Base-by-base conservation (phyloP, 2,113 vertebrate genomes). In the Benitochromis conjunctus region DNA sequence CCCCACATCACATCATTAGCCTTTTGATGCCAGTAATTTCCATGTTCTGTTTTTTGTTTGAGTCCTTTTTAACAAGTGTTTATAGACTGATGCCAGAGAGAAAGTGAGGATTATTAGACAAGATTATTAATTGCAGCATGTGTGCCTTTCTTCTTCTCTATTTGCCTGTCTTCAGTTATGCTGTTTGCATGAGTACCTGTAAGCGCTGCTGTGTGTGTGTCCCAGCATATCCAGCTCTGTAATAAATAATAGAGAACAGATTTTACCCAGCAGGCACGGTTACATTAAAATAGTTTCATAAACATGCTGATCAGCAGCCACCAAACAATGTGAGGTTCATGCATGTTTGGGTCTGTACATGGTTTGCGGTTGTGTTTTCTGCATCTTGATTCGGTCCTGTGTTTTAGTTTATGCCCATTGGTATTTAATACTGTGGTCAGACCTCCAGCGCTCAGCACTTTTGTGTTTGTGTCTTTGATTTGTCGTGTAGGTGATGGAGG, bases 401-500 rank as follows among this genome's bases (percentile, higher is more conserved):
- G 85, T 84, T 91, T 88, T 43, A 66, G 55, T 89, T 91, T 80
- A 26, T 84, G 88, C 87, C 87, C 88, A 82, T 80, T 90, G 88
- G 81, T 89, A 81, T 94, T 93, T 91, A 87, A 89, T 91, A 79
- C 74, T 88, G 87, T 18, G 84, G 92, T 91, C 58, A 51, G 89
- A 92, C 88, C 90, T 88, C 90, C 92, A 66, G 69, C 36, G 6
- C 79, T 91, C 82, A 85, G 4, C 62, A 36, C 78, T 58, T 87
- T 83, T 87, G 31, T 93, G 84, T 94, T 83, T 91, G 66, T 87
- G 80, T 91, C 46, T 82, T 64, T 55, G 2, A 51, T 74, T 48
- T 69, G 38, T 1, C n/a, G 0, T 13, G 7, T 93, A 99, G 98
- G 97, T 99, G 41, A 98, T 99, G 92, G 97, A 99, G 3, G 98